Evolutionary conservation across 2,113 vertebrate species (phyloP), one percentile per base, ranked within the genome.

Genomic region (Zapornia atra): DNA sequence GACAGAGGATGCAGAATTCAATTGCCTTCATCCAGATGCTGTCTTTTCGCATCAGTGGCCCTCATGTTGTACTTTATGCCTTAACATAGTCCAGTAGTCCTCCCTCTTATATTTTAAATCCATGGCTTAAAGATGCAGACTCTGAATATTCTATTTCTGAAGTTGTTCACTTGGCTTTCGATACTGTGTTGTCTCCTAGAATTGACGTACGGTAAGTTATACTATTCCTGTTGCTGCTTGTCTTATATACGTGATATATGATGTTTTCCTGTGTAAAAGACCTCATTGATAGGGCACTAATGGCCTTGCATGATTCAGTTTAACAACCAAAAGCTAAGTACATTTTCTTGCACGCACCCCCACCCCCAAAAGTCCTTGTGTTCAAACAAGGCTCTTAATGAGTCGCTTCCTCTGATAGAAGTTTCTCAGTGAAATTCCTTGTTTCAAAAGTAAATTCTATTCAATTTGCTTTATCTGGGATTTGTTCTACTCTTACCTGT

Each of bases 321-420:
- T 59, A 92, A 34, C 38, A 60, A n/a, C 22, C 3, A 33, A 59
- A 71, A 90, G 5, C 44, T 26, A 36, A 65, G 3, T 34, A 53
- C 8, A 4, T 60, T 72, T 88, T 60, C 18, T 69, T 80, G 34
- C 44, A 16, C 15, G 7, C 6, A 7, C 6, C 10, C 10, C 18
- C 5, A 34, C 0, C 48, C 46, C 48, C 48, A 48, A 48, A 48
- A 20, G 10, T 21, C 48, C 48, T 0, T 25, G 0, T 40, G 7
- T 65, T 92, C 18, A 57, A 40, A 77, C 33, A 53, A 63, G 22
- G 6, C 29, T 91, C 18, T 61, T 34, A 76, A 77, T 54, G 5
- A 28, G 2, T 54, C 40, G 21, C 29, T 82, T 91, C 16, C 22
- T 60, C 34, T 33, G 7, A 57, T 79, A 85, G 38, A 89, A 82